These are phyloP conservation scores for Protaetia brevitarsis DNA, from an alignment of 1,140 invertebrate species.

Conservation along the genomic window DNA sequence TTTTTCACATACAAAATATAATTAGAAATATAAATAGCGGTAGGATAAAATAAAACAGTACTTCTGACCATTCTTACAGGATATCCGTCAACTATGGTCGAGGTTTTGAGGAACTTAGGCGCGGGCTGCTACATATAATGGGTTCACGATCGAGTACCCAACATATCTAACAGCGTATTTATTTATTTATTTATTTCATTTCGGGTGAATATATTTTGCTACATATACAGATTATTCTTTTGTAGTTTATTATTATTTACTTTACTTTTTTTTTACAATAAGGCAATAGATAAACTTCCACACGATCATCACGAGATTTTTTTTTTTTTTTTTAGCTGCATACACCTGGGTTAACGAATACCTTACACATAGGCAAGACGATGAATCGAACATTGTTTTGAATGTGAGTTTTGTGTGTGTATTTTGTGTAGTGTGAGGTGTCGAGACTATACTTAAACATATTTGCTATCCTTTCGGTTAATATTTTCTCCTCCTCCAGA, in stretches of 20 bases:
- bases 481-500: too few species aligned
- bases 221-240: background rate
- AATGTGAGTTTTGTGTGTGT: background rate
- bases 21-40: slow-evolving; percentile 45
- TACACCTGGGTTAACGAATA: background rate
- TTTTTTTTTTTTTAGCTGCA: background rate
- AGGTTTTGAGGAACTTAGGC: background rate
- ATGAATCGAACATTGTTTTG: background rate
- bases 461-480: too few species aligned
- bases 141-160: background rate
- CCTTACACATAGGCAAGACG: slow-evolving; percentile 1
- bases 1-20: slow-evolving; percentile 46
- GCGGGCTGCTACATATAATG: background rate
- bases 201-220: background rate
- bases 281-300: background rate
- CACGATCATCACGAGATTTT: background rate
- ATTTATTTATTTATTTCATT: too few species aligned
- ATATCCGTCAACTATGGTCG: background rate
- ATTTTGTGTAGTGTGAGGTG: too few species aligned
- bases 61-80: background rate
- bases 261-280: background rate
- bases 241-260: too few species aligned
- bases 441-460: background rate
- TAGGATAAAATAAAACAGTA: background rate
- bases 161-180: background rate